Evolutionary conservation across 64 coral and sea anemone species (phyloP), one percentile per base, ranked within the genome.

Genomic region (Trachythela sp.): DNA sequence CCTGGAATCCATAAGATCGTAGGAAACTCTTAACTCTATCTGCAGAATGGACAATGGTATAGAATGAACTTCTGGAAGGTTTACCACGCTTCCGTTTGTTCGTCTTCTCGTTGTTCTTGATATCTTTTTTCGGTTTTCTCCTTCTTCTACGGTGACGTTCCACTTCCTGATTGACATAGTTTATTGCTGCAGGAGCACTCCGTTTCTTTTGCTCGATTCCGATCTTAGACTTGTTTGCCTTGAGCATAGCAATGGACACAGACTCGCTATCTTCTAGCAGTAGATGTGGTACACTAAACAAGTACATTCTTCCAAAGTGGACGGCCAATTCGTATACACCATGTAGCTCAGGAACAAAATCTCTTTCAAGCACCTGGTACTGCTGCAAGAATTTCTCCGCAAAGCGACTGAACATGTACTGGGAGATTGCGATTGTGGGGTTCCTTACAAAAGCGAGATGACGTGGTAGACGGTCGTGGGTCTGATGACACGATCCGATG

Each of bases 1-100:
- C 77, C 26, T 32, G 35, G 15, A 97, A 97, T 29, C 84, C 11
- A 58, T n/a, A 32, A 32, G 0, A 0, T 7, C 0, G 48, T 7
- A 97, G 50, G 87, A 97, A 97, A 32, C 27, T 13, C 27, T 90
- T 42, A 11, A 88, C 84, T 64, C 84, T 85, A 24, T 94, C 85
- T 40, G 70, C 87, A 22, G 92, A 94, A 41, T 87, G 87, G 31
- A 97, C 36, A 58, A 75, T 43, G 0, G 95, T 97, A 42, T 88
- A 97, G 58, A 94, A 92, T 48, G 95, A 94, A 34, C 92, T 97
- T 85, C 90, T 87, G 0, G 92, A 92, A 3, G 95, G 95, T 34
- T 85, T 97, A 58, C 84, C 95, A 37, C 88, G 77, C 29, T 76
- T 84, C 18, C 84, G 80, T 33, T 92, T 92, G 20, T 85, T 92